Base-by-base conservation (phyloP, 2,888 invertebrate genomes). In the Phaonia tiefii region DNA sequence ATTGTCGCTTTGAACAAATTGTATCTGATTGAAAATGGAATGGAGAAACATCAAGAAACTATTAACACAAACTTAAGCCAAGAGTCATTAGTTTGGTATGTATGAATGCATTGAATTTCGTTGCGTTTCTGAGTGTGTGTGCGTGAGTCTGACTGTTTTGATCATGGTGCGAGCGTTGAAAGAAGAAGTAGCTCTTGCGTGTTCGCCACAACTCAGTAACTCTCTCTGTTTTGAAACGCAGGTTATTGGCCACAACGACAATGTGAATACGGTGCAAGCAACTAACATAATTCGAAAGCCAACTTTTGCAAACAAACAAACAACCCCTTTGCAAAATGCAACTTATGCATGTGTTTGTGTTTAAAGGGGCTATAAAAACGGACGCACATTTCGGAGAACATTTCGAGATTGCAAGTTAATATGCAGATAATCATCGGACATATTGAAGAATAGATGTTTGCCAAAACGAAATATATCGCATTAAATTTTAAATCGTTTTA, bases 221-320 rank as follows among this genome's bases (percentile, higher is more conserved):
- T 56, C 22, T 22, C 51, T 56, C 13, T 56, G 56, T 22, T 22
- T 26, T 49, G 49, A 25, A 25, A 31, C 39, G 7, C 25, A 31
- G 69, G 17, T 56, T 63, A 72, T 71, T 69, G 54, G 66, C 79
- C 60, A 60, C 63, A 20, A 42, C 10, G 67, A 42, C 42, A 22
- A 54, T 26, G 42, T 37, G 58, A 31, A 31, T 31, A 67, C 37
- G 8, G 65, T 65, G 54, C 54, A 10, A 42, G 39, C 39, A 39
- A 69, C 42, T 56, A 65, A 65, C 65, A 46, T 26, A 65, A 46
- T 65, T 65, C 56, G 54, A 54, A 75, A 63, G 69, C 58, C 26
- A 58, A 44, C 25, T 44, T 5, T 31, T 20, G 31, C 54, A 76
- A 65, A 3, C n/a, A 56, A 44, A 20, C 42, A 70, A 69, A 13